Conservation (phyloP, 2,888 invertebrate genomes). For the Polietes domitor region DNA sequence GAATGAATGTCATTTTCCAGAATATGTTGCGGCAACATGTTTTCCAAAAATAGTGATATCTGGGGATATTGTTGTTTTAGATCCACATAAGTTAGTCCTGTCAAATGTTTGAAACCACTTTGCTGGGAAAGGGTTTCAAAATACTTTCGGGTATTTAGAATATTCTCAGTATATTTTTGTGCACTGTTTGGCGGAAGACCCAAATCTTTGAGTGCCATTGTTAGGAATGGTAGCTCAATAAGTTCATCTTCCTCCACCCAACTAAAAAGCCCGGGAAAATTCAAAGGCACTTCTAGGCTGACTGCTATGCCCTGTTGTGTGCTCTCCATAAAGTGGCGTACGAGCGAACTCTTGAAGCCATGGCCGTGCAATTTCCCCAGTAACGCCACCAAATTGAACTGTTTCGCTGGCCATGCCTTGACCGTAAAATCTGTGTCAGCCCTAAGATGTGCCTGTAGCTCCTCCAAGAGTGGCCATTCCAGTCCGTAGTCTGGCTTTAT, state of each 20-base stretch:
- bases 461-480: conserved; percentile 71
- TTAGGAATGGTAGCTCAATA: too few species aligned
- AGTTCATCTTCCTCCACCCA: too few species aligned
- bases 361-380: neutral
- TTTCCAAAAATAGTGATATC: neutral
- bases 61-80: neutral
- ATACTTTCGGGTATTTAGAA: too few species aligned
- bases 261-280: too few species aligned
- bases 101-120: too few species aligned
- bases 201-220: too few species aligned
- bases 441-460: neutral
- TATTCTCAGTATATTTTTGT: too few species aligned
- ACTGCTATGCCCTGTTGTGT: too few species aligned
- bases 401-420: neutral
- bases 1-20: too few species aligned
- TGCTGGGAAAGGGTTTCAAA: too few species aligned
- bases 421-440: neutral
- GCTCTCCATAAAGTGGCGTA: neutral
- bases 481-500: conserved; percentile 70
- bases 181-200: too few species aligned
- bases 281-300: too few species aligned
- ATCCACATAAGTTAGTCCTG: neutral
- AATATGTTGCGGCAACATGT: neutral
- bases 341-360: neutral
- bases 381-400: neutral